These are phyloP conservation scores for Taenioides sp. DNA, from an alignment of 2,797 vertebrate genomes.

Conservation along the genomic window DNA sequence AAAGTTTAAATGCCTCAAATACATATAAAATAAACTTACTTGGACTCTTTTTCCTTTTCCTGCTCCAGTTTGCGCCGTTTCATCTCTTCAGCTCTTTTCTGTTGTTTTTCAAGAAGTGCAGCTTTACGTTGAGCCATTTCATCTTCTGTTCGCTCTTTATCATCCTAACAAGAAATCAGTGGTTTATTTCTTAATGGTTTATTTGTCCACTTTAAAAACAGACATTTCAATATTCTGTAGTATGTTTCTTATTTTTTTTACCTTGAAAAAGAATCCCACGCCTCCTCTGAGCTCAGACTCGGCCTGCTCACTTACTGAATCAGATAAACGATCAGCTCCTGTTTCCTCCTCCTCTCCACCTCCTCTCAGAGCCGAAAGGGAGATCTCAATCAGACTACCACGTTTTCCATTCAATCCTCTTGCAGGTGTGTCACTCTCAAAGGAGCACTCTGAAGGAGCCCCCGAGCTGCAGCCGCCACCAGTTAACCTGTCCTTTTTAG, in stretches of 20 bases:
- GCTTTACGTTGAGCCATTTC: conserved; percentile 90
- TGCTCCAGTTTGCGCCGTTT: conserved; percentile 84
- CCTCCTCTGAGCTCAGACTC: conserved; percentile 77
- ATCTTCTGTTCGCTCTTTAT: conserved; percentile 81
- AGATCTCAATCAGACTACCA: conserved; percentile 86
- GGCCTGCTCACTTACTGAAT: conserved; percentile 79
- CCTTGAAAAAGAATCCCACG: conserved; percentile 92
- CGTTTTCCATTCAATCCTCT: conserved; percentile 71
- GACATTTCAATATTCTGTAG: not conserved
- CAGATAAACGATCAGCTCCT: conserved; percentile 69
- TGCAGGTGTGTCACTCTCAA: conserved; percentile 78
- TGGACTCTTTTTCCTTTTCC: conserved; percentile 83
- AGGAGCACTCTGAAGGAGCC: conserved; percentile 81
- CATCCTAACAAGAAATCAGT: conserved; percentile 63
- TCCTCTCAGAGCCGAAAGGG: conserved; percentile 78
- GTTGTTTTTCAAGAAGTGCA: conserved; percentile 87
- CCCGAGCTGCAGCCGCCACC: conserved; percentile 77
- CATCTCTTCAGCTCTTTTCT: conserved; percentile 86
- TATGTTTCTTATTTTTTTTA: conserved; percentile 40
- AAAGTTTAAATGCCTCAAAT: no score
- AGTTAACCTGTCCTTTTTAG: conserved; percentile 55
- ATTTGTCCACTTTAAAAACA: not conserved
- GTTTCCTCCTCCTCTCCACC: conserved; percentile 73
- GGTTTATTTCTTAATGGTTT: not conserved
- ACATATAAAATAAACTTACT: conserved; percentile 50